A percentile compares a stretch with the other conserved stretches of the same genome.
phyloP scores from a whole-genome alignment of 2,113 vertebrate genomes.

The Theristicus caerulescens region DNA sequence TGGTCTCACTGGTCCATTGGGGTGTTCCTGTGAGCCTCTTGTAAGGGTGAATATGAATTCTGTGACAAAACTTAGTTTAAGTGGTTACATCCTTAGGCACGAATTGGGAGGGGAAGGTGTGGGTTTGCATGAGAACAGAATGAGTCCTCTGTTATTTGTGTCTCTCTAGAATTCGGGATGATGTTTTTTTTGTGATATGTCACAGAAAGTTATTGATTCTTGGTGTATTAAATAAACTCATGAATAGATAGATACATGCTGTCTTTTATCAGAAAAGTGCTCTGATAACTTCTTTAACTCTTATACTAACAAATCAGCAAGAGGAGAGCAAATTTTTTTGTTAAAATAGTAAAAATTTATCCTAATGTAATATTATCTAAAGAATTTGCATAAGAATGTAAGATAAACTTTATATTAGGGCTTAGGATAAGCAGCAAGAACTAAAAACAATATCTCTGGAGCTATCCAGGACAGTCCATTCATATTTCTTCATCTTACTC shows the following conservation, averaged over 20 bases:
- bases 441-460: not conserved
- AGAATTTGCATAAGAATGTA: not conserved
- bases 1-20: rapidly evolving
- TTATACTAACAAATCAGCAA: not conserved
- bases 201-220: not conserved
- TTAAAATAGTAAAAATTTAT: not conserved
- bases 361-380: not conserved
- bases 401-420: not conserved
- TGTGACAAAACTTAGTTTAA: not conserved
- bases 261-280: not conserved
- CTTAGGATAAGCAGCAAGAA: not conserved
- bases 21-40: not conserved
- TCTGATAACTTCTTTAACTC: not conserved
- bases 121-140: not conserved
- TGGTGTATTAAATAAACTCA: not conserved
- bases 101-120: not conserved
- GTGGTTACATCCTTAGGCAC: not conserved
- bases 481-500: not conserved
- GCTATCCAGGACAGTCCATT: not conserved
- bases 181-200: not conserved
- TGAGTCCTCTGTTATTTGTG: not conserved
- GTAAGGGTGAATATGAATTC: not conserved
- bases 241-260: not conserved
- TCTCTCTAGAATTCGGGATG: not conserved
- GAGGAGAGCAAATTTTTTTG: not conserved